These are phyloP conservation scores for Gymnocephalus cernua DNA, from an alignment of 2,113 vertebrate genomes.

Conservation along the genomic window DNA sequence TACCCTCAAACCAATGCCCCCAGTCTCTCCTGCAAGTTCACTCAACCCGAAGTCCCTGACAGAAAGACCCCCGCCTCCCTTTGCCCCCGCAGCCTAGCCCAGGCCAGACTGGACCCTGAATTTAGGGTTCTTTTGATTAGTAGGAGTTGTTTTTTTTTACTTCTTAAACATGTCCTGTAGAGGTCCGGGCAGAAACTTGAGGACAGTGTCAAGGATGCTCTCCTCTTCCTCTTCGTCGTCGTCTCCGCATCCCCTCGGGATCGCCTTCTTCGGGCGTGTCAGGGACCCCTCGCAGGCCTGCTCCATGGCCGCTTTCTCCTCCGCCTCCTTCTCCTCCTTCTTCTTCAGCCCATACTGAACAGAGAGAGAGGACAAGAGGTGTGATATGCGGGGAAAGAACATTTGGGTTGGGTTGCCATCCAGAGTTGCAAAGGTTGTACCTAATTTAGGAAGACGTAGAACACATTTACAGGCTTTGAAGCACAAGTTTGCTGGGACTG, in stretches of 20 bases:
- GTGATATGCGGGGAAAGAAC: neutral
- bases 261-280: slow-evolving; percentile 97
- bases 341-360: slow-evolving; percentile 96
- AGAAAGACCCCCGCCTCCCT: slow-evolving; percentile 44
- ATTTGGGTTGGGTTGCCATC: neutral
- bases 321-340: slow-evolving; percentile 98
- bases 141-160: slow-evolving; percentile 80
- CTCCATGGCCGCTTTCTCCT: slow-evolving; percentile 97
- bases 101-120: slow-evolving; percentile 53
- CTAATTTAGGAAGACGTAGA: no score
- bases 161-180: slow-evolving; percentile 99
- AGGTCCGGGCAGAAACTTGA: slow-evolving; percentile 97
- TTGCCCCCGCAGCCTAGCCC: slow-evolving; percentile 70
- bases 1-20: neutral
- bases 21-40: neutral
- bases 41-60: slow-evolving; percentile 45
- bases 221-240: slow-evolving; percentile 96
- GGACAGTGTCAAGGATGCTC: slow-evolving; percentile 98
- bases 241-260: slow-evolving; percentile 94
- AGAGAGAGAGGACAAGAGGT: slow-evolving; percentile 14
- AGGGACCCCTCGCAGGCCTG: slow-evolving; percentile 97
- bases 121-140: slow-evolving; percentile 50
- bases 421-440: neutral
- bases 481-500: no score
- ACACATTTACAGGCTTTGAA: no score